Conservation (phyloP, 1,140 invertebrate species). For the Yoshiicerus persimilis region DNA sequence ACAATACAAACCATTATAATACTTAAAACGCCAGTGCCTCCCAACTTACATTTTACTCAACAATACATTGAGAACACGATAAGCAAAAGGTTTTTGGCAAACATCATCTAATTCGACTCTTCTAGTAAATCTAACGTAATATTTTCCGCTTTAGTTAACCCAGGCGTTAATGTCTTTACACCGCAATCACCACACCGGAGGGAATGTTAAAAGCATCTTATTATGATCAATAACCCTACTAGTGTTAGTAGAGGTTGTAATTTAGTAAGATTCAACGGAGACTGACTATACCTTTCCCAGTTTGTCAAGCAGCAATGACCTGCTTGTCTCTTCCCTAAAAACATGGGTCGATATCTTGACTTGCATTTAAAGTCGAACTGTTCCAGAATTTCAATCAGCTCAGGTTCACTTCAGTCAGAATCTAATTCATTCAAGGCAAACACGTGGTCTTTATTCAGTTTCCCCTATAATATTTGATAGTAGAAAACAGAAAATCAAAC, state of each 20-base stretch:
- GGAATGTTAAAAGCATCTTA: conserved; percentile 13
- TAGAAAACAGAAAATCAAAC: neutral
- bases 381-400: conserved; percentile 20
- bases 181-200: neutral
- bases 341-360: conserved; percentile 6
- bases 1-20: neutral
- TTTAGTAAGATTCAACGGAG: neutral
- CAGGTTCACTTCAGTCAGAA: neutral
- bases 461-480: neutral
- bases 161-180: conserved; percentile 2
- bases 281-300: neutral
- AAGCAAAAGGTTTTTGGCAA: conserved; percentile 1
- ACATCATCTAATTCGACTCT: neutral
- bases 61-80: neutral
- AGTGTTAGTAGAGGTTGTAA: neutral
- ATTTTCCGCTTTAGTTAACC: conserved; percentile 8
- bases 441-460: neutral
- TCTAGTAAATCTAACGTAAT: too few relatives aligned
- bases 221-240: conserved; percentile 2
- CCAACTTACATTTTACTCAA: neutral
- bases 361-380: conserved; percentile 13
- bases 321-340: neutral
- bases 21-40: neutral
- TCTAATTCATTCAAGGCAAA: neutral
- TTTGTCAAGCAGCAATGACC: neutral